phyloP scores from a whole-genome alignment of 1,140 invertebrate genomes.

The Lepidurus arcticus region DNA sequence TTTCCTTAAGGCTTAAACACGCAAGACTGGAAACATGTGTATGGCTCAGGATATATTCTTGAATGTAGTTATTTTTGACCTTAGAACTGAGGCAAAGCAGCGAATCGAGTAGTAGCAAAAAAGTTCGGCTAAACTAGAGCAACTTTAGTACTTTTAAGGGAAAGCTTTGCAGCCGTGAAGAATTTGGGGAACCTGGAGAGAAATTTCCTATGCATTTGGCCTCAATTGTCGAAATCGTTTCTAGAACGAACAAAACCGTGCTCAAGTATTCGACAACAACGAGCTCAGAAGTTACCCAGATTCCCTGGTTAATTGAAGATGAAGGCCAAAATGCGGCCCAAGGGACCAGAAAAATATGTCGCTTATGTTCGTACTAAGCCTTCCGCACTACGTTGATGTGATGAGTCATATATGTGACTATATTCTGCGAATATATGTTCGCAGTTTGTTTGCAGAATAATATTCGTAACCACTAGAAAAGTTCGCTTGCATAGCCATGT shows the following conservation, averaged over 20 bases:
- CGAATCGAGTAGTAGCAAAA: not conserved
- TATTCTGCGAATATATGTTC: too few relatives aligned
- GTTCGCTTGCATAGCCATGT: not conserved
- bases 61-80: too few relatives aligned
- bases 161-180: not conserved
- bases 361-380: not conserved
- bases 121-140: not conserved
- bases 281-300: not conserved
- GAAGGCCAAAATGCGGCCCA: not conserved
- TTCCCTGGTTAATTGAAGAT: not conserved
- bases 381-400: not conserved
- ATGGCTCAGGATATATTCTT: too few relatives aligned
- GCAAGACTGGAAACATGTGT: too few relatives aligned
- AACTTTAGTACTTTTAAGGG: not conserved
- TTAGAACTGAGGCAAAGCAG: not conserved
- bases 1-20: too few relatives aligned
- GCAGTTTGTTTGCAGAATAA: not conserved
- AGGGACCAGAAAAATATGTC: not conserved
- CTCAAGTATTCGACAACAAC: not conserved
- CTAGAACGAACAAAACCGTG: not conserved
- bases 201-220: constrained; percentile 2
- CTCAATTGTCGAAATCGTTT: not conserved
- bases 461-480: not conserved
- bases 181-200: not conserved
- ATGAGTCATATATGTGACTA: constrained; percentile 2